These are phyloP conservation scores for Cacatua alba DNA, from an alignment of 2,113 vertebrate genomes.

Conservation along the genomic window DNA sequence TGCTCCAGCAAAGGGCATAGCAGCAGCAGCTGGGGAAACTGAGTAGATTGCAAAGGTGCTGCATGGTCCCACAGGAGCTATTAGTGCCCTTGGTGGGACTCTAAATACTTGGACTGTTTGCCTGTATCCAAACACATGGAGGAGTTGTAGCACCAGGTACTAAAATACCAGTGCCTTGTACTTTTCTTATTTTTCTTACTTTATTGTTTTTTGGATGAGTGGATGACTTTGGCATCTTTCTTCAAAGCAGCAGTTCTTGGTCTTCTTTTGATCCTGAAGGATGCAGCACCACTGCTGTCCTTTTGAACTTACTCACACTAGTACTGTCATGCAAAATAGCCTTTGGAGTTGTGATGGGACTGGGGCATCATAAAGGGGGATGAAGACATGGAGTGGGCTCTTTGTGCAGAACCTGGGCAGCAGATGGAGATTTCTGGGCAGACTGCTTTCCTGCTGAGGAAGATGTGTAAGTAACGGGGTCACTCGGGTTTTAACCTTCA, in stretches of 20 bases:
- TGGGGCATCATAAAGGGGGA: neutral
- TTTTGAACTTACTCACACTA: neutral
- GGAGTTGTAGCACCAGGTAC: neutral
- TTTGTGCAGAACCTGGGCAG: neutral
- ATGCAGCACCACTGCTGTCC: neutral
- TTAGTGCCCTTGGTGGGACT: neutral
- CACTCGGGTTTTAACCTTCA: neutral
- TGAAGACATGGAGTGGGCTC: neutral
- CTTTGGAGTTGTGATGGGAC: neutral
- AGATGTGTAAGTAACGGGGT: neutral
- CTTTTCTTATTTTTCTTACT: neutral
- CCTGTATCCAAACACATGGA: neutral
- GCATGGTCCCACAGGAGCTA: neutral
- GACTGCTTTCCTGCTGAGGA: neutral
- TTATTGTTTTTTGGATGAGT: neutral
- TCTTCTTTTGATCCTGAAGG: neutral
- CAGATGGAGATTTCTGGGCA: neutral
- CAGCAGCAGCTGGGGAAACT: neutral
- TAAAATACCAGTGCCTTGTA: neutral
- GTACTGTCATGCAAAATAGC: neutral
- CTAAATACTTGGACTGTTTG: neutral
- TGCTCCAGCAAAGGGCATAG: neutral
- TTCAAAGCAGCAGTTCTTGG: neutral
- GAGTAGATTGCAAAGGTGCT: neutral
- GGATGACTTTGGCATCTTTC: neutral